Percentiles rank a stretch among this genome's conserved stretches.
phyloP scores from a whole-genome alignment of 2,113 vertebrate genomes.

The Sylvietta virens region DNA sequence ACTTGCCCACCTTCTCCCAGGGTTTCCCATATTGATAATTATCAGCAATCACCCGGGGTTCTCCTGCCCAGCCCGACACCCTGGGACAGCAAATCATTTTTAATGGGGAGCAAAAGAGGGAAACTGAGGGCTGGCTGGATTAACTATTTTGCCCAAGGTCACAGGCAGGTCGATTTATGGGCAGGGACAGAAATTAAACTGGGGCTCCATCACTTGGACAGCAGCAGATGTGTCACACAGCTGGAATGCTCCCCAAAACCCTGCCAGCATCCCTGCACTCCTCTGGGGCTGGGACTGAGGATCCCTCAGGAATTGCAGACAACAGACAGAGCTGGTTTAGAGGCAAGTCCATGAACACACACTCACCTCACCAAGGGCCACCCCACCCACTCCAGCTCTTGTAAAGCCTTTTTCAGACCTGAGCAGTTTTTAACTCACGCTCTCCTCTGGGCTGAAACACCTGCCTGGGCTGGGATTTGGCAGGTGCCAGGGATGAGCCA shows the following conservation, averaged over 20 bases:
- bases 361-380: not conserved
- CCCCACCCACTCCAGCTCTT: not conserved
- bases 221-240: not conserved
- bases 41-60: not conserved
- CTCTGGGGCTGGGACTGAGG: not conserved
- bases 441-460: not conserved
- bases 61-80: not conserved
- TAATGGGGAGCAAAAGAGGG: constrained; percentile 11
- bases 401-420: not conserved
- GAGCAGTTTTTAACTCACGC: rapidly evolving
- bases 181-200: not conserved
- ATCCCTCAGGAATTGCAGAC: not conserved
- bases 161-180: not conserved
- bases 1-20: not conserved
- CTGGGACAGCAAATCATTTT: constrained; percentile 25
- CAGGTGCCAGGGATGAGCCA: not conserved
- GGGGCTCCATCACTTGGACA: not conserved
- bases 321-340: not conserved
- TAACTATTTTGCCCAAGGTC: constrained; percentile 36
- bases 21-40: not conserved
- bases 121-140: constrained; percentile 55
- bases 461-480: not conserved
- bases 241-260: not conserved
- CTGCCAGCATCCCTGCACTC: not conserved
- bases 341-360: not conserved